Conservation (phyloP, 2,888 invertebrate genomes). For the Ctenicera cuprea region DNA sequence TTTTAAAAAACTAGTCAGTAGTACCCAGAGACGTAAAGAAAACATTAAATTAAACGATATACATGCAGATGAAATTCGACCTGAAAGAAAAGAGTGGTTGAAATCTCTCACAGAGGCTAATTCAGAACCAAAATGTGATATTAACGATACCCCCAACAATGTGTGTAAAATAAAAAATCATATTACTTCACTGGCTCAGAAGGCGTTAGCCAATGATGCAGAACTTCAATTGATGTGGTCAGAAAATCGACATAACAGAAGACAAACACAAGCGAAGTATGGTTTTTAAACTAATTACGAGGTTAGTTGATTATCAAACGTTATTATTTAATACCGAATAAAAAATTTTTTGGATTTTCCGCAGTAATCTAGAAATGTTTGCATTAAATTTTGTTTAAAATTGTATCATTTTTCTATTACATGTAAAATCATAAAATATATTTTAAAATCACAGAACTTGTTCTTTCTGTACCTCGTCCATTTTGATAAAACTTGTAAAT, state of each 20-base stretch:
- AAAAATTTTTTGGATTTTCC: too few relatives aligned
- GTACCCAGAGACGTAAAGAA: slow-evolving; percentile 78
- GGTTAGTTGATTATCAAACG: too few relatives aligned
- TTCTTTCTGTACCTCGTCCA: too few relatives aligned
- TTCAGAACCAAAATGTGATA: slow-evolving; percentile 72
- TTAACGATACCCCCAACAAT: slow-evolving; percentile 75
- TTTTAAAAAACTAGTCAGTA: slow-evolving; percentile 82
- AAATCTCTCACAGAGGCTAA: slow-evolving; percentile 84
- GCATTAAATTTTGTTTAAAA: too few relatives aligned
- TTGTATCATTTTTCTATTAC: too few relatives aligned
- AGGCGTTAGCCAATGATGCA: slow-evolving; percentile 95
- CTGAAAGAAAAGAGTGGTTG: slow-evolving; percentile 88
- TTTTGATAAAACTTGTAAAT: too few relatives aligned
- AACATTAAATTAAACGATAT: slow-evolving; percentile 88
- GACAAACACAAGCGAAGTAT: slow-evolving; percentile 86
- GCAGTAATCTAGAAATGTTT: too few relatives aligned
- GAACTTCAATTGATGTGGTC: slow-evolving; percentile 97
- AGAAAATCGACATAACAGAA: slow-evolving; percentile 86
- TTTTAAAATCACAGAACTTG: too few relatives aligned
- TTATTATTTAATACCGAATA: too few relatives aligned
- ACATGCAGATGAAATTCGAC: slow-evolving; percentile 86
- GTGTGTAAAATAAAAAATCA: slow-evolving; percentile 90
- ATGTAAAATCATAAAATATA: too few relatives aligned
- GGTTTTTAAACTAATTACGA: slow-evolving; percentile 41
- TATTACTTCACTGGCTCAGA: slow-evolving; percentile 94